Base-by-base conservation (phyloP, 2,888 invertebrate genomes). In the Philereme transversata region DNA sequence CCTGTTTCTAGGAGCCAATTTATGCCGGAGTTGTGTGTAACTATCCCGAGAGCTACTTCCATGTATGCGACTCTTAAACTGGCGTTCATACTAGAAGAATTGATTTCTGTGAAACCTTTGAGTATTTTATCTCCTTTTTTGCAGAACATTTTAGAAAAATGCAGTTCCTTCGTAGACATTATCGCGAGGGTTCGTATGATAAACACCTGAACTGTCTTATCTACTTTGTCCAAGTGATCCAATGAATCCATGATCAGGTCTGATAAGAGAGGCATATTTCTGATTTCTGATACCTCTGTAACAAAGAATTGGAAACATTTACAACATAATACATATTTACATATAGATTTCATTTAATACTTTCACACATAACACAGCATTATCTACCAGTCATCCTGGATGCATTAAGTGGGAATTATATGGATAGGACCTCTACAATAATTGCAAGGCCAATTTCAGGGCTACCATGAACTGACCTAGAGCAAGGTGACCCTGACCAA, bases 1-100 rank as follows among this genome's bases (percentile, higher is more conserved):
- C 93, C 94, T 61, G 87, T 90, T 59, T 93, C 84, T n/a, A 94
- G 86, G 4, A 96, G 85, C 94, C 95, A 96, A 36, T 91, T 84
- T 38, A 95, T 79, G 0, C 97, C 96, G 4, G 94, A 89, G 64
- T 90, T 88, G 74, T 96, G 96, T 44, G 88, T 86, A 5, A 95
- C 86, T 40, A 96, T 86, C 8, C 94, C 87, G 8, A 93, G 79
- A 11, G 96, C 89, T 63, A 96, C 90, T 53, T 94, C 94, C 60
- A 96, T 93, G 61, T 94, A 95, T 0, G 95, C 96, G 52, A 96
- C 92, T 79, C 95, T 95, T 35, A 95, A 84, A 10, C 95, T 95
- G 0, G 95, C 93, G 57, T 92, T 91, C 51, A 93, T 84, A 33
- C 84, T 77, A 0, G 85, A 72, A 0, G 76, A 70, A 36, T 84